phyloP scores from a whole-genome alignment of 1,140 invertebrate species.

The Drosophila navojoa region DNA sequence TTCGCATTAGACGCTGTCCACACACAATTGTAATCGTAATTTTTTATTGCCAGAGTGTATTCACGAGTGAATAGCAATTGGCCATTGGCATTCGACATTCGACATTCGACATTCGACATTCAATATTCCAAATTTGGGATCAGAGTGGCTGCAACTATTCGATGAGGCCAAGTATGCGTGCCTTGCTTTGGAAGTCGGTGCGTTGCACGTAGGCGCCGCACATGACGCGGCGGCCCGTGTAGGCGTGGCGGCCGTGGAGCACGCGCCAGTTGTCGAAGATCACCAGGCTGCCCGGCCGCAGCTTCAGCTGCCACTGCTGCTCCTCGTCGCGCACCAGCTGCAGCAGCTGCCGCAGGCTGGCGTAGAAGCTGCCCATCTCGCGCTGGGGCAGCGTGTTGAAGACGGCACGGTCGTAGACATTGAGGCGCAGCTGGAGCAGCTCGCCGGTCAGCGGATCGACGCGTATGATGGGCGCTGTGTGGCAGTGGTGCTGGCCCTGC shows the following conservation, averaged over 20 bases:
- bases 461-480: conserved; percentile 85
- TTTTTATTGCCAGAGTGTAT: conserved; percentile 67
- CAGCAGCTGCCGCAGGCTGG: conserved; percentile 86
- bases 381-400: conserved; percentile 85
- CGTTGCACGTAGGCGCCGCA: conserved; percentile 87
- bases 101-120: no score
- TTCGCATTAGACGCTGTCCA: conserved; percentile 68
- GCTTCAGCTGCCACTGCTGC: conserved; percentile 86
- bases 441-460: conserved; percentile 84
- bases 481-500: conserved; percentile 85
- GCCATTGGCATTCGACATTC: conserved; percentile 7
- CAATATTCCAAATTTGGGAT: background rate
- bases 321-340: conserved; percentile 85
- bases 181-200: conserved; percentile 87
- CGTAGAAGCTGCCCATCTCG: conserved; percentile 87
- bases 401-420: conserved; percentile 88
- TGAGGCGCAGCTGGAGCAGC: conserved; percentile 87
- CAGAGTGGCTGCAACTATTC: conserved; percentile 36
- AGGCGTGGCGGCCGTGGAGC: conserved; percentile 88
- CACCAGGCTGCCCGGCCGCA: conserved; percentile 88
- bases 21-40: conserved; percentile 67
- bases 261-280: conserved; percentile 91
- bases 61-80: conserved; percentile 47
- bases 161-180: conserved; percentile 84
- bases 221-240: conserved; percentile 86